These are phyloP conservation scores for Adelphocoris suturalis DNA, from an alignment of 2,888 invertebrate species.

Conservation along the genomic window DNA sequence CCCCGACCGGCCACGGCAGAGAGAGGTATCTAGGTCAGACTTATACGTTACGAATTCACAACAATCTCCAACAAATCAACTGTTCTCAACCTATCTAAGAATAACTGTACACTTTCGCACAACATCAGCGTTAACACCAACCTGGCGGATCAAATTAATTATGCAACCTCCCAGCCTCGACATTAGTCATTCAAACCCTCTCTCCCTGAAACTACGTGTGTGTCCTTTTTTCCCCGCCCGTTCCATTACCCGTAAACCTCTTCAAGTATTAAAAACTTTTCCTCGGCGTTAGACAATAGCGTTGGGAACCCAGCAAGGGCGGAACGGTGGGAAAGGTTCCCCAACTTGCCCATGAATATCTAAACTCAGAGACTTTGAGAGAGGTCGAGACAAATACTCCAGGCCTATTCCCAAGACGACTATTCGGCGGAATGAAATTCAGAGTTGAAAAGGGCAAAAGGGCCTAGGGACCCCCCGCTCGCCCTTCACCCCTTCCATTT, in stretches of 20 bases:
- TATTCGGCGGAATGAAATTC: slow-evolving; percentile 63
- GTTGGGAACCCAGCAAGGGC: not conserved
- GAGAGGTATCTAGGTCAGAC: too few relatives aligned
- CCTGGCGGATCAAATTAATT: slow-evolving; percentile 4
- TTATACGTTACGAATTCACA: too few relatives aligned
- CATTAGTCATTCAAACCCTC: slow-evolving; percentile 38
- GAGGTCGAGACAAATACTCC: slow-evolving; percentile 56
- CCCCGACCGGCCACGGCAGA: too few relatives aligned
- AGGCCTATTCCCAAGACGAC: slow-evolving; percentile 53
- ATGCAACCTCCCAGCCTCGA: slow-evolving; percentile 15
- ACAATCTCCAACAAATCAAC: too few relatives aligned
- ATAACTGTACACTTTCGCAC: too few relatives aligned
- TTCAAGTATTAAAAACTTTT: slow-evolving; percentile 62
- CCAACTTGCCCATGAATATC: slow-evolving; percentile 55
- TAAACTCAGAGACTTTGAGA: slow-evolving; percentile 48
- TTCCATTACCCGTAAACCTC: slow-evolving; percentile 58
- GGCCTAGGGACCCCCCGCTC: slow-evolving; percentile 27
- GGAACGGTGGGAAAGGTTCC: slow-evolving; percentile 34
- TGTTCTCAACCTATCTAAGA: too few relatives aligned
- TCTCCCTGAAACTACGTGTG: slow-evolving; percentile 41
- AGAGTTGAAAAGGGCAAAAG: slow-evolving; percentile 61
- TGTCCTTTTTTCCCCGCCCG: slow-evolving; percentile 37
- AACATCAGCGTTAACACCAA: not conserved
- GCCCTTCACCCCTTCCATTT: slow-evolving; percentile 17
- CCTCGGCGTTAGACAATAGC: slow-evolving; percentile 31